Evolutionary conservation across 1,140 invertebrate genomes (phyloP).

Genomic region (Cydia pomonella): DNA sequence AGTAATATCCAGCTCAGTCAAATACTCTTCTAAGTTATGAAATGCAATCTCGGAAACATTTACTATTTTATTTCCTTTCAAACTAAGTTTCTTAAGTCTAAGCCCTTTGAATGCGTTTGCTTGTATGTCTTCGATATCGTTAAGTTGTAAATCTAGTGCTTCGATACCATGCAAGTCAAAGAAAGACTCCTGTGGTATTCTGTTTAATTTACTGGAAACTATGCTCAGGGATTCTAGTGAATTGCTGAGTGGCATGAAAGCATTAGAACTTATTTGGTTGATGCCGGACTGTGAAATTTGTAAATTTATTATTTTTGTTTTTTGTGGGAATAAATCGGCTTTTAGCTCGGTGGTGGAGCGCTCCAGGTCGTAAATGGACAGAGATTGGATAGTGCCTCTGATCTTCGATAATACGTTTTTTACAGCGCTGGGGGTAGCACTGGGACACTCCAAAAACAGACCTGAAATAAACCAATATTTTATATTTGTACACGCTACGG

Average conservation of each 20-base stretch:
- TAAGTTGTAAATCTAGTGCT: slow-evolving; percentile 91
- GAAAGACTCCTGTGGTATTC: slow-evolving; percentile 90
- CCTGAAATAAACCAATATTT: slow-evolving; percentile 73
- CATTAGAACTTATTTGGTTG: slow-evolving; percentile 86
- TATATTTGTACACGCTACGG: background rate
- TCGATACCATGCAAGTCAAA: slow-evolving; percentile 86
- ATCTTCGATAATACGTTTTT: slow-evolving; percentile 83
- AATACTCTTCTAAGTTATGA: slow-evolving; percentile 88
- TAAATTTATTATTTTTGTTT: slow-evolving; percentile 85
- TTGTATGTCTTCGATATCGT: slow-evolving; percentile 90
- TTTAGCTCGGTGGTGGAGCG: slow-evolving; percentile 86
- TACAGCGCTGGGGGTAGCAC: slow-evolving; percentile 84
- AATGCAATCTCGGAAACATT: slow-evolving; percentile 93
- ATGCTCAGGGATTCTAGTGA: slow-evolving; percentile 89
- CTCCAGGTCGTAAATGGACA: slow-evolving; percentile 93
- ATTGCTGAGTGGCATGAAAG: slow-evolving; percentile 85
- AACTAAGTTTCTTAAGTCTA: slow-evolving; percentile 89
- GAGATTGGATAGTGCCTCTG: slow-evolving; percentile 88
- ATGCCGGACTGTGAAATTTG: slow-evolving; percentile 92
- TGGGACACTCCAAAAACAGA: slow-evolving; percentile 93
- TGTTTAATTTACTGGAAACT: slow-evolving; percentile 89
- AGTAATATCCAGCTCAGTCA: slow-evolving; percentile 91
- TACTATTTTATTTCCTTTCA: slow-evolving; percentile 91
- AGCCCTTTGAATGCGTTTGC: slow-evolving; percentile 92
- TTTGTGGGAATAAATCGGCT: slow-evolving; percentile 86